Evolutionary conservation across 2,113 vertebrate species (phyloP).

Genomic region (Caranx melampygus): DNA sequence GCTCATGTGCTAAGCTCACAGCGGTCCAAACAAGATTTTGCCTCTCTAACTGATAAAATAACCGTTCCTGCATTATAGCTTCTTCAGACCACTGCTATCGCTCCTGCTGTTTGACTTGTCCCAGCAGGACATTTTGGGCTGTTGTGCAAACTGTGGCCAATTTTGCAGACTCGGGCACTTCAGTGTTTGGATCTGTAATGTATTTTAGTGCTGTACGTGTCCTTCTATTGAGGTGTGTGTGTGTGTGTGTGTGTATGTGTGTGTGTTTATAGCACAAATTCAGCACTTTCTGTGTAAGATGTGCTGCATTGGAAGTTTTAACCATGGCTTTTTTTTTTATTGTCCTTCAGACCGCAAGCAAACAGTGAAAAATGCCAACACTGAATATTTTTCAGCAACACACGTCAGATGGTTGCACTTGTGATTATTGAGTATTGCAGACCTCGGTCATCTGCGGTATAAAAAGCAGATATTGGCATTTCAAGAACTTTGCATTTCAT

Average conservation of each 20-base stretch:
- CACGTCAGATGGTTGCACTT: conserved; percentile 23
- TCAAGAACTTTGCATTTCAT: not conserved
- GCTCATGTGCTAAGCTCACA: not conserved
- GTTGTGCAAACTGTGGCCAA: conserved; percentile 58
- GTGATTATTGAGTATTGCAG: conserved; percentile 38
- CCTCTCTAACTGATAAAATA: not conserved
- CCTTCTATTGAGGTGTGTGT: conserved; percentile 53
- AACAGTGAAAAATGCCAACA: conserved; percentile 55
- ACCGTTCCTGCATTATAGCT: conserved; percentile 23
- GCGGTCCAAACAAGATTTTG: conserved; percentile 14
- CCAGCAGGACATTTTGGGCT: conserved; percentile 61
- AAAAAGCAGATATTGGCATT: conserved; percentile 34
- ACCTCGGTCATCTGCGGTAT: conserved; percentile 14
- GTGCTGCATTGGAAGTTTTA: conserved; percentile 46
- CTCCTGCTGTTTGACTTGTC: conserved; percentile 47
- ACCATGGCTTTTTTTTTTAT: conserved; percentile 7
- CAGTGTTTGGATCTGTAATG: conserved; percentile 47
- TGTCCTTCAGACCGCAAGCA: conserved; percentile 53
- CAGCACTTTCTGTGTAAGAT: conserved; percentile 67
- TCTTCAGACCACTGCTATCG: conserved; percentile 18
- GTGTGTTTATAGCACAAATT: conserved; percentile 64
- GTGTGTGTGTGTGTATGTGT: conserved; percentile 55
- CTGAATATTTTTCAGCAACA: conserved; percentile 23
- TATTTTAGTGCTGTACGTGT: conserved; percentile 50
- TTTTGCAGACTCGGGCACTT: conserved; percentile 59